Evolutionary conservation across 2,113 vertebrate species (phyloP), one percentile per base, ranked within the genome.

Genomic region (Pteruthius melanotis): DNA sequence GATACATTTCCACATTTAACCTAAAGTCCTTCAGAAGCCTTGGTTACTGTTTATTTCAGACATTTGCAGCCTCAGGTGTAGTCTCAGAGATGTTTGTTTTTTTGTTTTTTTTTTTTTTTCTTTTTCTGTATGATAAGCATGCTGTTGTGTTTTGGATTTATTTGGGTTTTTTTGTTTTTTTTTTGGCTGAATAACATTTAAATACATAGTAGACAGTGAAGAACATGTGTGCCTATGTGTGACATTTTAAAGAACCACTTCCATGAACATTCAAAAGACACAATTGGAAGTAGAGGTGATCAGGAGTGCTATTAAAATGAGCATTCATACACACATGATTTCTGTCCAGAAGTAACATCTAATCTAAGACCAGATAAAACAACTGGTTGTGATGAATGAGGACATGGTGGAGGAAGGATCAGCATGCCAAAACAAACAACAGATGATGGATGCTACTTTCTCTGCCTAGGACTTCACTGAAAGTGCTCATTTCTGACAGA

Each of bases 111-210:
- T 16, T 54, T 21, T 50, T 6, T 23, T 66, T 26, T 6, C 6
- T 30, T n/a, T 53, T 65, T 40, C 23, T 1, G 1, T 50, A 17
- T 47, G 6, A 28, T 30, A 60, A 5, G 1, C 2, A 8, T 49
- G 27, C 7, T 69, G 7, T 26, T 76, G 9, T 49, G 14, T 57
- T 57, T 84, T 70, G 7, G 0, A 30, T 90, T 66, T 33, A 35
- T 54, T 86, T 79, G 14, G 19, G 8, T 50, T 79, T 17, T 17
- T 45, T 68, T 8, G 52, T 7, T 54, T 33, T 22, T 65, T 64
- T 47, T 13, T 37, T 4, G 26, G 13, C 11, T 50, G 37, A 76
- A 31, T 35, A 50, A 31, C 31, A 59, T 44, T 66, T 44, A 50
- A 94, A 78, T 18, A 19, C 6, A 18, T 66, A 49, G 7, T 53